A percentile compares a stretch with the other conserved stretches of the same genome.
Evolutionary conservation across 2,797 vertebrate genomes (phyloP).

Genomic region (Naso thynnoides): DNA sequence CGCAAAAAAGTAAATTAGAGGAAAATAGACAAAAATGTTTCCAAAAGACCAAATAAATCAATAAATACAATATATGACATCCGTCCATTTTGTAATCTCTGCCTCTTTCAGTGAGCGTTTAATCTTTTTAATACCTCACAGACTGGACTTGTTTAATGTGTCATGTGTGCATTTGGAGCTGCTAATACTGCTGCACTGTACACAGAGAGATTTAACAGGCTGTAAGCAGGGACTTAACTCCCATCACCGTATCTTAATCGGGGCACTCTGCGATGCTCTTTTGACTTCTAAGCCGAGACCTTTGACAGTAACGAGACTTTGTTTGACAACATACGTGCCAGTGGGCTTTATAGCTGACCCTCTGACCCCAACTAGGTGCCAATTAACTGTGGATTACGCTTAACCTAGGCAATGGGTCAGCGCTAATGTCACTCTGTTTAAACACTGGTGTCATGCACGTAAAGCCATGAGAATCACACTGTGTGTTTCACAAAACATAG

Average conservation of each 20-base stretch:
- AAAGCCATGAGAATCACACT: constrained; percentile 61
- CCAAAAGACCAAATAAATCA: constrained; percentile 16
- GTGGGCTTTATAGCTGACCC: constrained; percentile 72
- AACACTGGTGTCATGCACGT: constrained; percentile 64
- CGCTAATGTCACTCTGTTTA: constrained; percentile 77
- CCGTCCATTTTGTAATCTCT: background rate
- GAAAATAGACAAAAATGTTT: constrained; percentile 11
- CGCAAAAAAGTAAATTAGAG: background rate
- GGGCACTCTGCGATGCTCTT: constrained; percentile 74
- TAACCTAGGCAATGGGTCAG: constrained; percentile 80
- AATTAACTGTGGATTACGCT: constrained; percentile 88
- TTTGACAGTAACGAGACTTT: constrained; percentile 81
- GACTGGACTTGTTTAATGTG: constrained; percentile 27
- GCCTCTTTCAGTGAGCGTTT: constrained; percentile 1
- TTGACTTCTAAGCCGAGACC: constrained; percentile 77
- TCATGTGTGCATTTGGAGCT: constrained; percentile 52
- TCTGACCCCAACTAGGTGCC: constrained; percentile 82
- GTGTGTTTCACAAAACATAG: background rate
- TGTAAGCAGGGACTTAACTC: constrained; percentile 46
- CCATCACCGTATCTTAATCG: constrained; percentile 58
- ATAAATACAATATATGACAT: background rate
- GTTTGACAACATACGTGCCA: constrained; percentile 85
- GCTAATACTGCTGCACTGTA: constrained; percentile 47
- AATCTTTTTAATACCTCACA: constrained; percentile 32
- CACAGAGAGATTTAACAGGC: constrained; percentile 60